Percentiles rank a stretch among this genome's conserved stretches.
These are phyloP conservation scores for Lymantria monacha DNA, from an alignment of 2,888 invertebrate genomes.

Conservation along the genomic window DNA sequence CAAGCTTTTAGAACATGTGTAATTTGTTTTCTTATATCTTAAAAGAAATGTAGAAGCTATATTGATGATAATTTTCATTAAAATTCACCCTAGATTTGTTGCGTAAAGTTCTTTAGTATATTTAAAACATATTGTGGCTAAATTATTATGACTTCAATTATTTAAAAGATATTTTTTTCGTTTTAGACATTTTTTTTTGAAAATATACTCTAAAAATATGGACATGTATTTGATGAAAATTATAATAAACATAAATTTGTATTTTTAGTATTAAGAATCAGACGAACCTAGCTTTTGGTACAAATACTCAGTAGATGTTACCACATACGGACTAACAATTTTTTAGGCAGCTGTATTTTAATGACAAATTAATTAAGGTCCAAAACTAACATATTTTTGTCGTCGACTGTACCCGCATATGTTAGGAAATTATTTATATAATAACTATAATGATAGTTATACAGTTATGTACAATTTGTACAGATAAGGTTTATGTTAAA, in stretches of 20 bases:
- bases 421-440: slow-evolving; percentile 14
- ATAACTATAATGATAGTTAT: too few species aligned
- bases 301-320: slow-evolving; percentile 78
- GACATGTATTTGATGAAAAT: slow-evolving; percentile 8
- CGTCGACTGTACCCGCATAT: slow-evolving; percentile 22
- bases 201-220: slow-evolving; percentile 12
- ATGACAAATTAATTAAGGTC: slow-evolving; percentile 37
- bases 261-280: slow-evolving; percentile 48
- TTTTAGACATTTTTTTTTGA: neutral
- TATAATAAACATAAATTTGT: slow-evolving; percentile 32
- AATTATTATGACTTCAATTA: too few species aligned
- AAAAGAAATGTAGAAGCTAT: too few species aligned
- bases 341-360: slow-evolving; percentile 53
- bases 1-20: neutral
- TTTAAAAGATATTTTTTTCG: neutral
- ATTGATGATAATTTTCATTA: too few species aligned
- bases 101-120: too few species aligned
- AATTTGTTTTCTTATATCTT: neutral
- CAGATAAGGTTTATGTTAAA: too few species aligned
- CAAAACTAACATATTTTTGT: slow-evolving; percentile 29
- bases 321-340: slow-evolving; percentile 42
- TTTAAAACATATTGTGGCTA: too few species aligned
- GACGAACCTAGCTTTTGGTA: slow-evolving; percentile 67
- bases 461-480: too few species aligned
- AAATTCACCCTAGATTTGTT: too few species aligned